phyloP scores from a whole-genome alignment of 2,888 invertebrate genomes.

The Poecilus cupreus region DNA sequence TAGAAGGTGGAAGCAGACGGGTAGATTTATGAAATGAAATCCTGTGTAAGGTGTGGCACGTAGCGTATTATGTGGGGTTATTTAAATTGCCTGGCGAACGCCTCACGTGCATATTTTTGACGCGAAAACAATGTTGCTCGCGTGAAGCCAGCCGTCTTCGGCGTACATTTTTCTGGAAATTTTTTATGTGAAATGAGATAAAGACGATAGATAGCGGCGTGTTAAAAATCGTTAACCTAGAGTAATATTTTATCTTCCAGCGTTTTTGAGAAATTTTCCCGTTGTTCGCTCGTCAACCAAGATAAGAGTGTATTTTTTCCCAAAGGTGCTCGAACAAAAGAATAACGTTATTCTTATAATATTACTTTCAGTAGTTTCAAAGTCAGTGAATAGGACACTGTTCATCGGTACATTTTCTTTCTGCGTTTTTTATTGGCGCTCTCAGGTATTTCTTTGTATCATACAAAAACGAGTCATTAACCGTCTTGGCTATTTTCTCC shows the following conservation, averaged over 20 bases:
- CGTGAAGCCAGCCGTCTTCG: slow-evolving; percentile 19
- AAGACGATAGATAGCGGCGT: slow-evolving; percentile 39
- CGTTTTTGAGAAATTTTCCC: slow-evolving; percentile 33
- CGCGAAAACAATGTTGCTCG: slow-evolving; percentile 9
- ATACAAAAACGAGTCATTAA: slow-evolving; percentile 53
- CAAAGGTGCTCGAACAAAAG: not conserved
- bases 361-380: slow-evolving; percentile 1
- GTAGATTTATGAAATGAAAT: slow-evolving; percentile 17
- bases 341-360: slow-evolving; percentile 18
- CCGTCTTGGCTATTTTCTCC: slow-evolving; percentile 37
- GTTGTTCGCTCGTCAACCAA: slow-evolving; percentile 16
- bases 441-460: slow-evolving; percentile 46
- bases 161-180: not conserved
- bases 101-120: slow-evolving; percentile 8
- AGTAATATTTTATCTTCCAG: slow-evolving; percentile 36
- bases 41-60: slow-evolving; percentile 1
- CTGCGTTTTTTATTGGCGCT: slow-evolving; percentile 15
- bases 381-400: slow-evolving; percentile 8
- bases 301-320: slow-evolving; percentile 34
- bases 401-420: slow-evolving; percentile 35
- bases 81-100: slow-evolving; percentile 6
- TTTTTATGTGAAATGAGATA: slow-evolving; percentile 41
- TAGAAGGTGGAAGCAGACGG: no score
- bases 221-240: slow-evolving; percentile 52
- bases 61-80: not conserved